Conservation (phyloP, 2,888 invertebrate genomes). For the Onchidella celtica region DNA sequence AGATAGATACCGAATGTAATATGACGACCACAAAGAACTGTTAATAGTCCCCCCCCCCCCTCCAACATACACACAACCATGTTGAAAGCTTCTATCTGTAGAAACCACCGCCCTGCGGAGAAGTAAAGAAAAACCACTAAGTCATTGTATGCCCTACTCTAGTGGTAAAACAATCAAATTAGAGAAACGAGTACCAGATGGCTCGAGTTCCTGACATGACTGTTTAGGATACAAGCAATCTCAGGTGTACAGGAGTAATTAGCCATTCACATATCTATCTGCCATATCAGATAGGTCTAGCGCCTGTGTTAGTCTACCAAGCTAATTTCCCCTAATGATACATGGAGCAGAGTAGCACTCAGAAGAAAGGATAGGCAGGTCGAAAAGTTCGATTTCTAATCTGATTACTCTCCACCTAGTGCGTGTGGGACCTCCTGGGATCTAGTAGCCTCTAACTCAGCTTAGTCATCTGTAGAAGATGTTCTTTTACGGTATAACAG, state of each 20-base stretch:
- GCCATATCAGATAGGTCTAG: not conserved
- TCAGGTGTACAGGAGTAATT: not conserved
- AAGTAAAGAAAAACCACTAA: no score
- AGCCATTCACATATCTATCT: not conserved
- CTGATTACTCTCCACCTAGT: no score
- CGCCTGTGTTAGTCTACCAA: not conserved
- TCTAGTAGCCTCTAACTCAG: no score
- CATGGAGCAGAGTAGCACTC: not conserved
- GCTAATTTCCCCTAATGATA: not conserved
- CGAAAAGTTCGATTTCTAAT: not conserved
- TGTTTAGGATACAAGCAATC: not conserved
- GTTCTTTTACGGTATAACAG: no score
- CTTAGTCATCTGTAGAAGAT: no score
- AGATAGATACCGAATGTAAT: not conserved
- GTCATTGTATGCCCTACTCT: no score
- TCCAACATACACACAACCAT: no score
- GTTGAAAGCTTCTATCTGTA: no score
- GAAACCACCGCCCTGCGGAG: not conserved
- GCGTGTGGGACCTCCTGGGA: not conserved
- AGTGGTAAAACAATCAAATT: no score
- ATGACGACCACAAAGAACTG: no score
- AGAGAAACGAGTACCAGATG: slow-evolving; percentile 1
- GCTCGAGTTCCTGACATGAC: not conserved
- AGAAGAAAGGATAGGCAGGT: not conserved
- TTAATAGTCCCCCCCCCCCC: no score